phyloP scores from a whole-genome alignment of 2,888 invertebrate species.

The Erannis defoliaria region DNA sequence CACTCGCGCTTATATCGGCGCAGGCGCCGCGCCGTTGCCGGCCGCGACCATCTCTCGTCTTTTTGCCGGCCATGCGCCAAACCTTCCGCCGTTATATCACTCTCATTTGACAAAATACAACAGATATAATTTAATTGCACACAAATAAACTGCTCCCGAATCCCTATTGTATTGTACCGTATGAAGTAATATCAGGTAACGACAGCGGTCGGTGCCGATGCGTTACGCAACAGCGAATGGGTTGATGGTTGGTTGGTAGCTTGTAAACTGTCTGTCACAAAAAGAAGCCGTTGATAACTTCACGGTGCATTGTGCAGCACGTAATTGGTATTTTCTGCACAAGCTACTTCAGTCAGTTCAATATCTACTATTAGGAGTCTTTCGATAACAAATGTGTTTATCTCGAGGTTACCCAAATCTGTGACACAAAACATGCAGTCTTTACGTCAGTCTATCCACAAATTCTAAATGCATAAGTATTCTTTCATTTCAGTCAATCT shows the following conservation, averaged over 20 bases:
- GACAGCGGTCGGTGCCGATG: constrained; percentile 49
- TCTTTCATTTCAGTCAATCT: too few relatives aligned
- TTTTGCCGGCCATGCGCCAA: constrained; percentile 52
- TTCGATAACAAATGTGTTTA: background rate
- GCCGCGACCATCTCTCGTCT: constrained; percentile 46
- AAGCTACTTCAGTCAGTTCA: constrained; percentile 6
- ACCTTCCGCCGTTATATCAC: constrained; percentile 64
- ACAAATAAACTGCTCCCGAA: constrained; percentile 59
- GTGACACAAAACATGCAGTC: too few relatives aligned
- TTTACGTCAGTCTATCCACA: too few relatives aligned
- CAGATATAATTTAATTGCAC: constrained; percentile 50
- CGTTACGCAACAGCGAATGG: constrained; percentile 55
- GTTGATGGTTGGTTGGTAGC: constrained; percentile 46
- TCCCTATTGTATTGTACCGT: constrained; percentile 33
- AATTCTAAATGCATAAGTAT: too few relatives aligned
- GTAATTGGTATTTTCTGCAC: constrained; percentile 34
- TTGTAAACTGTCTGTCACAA: constrained; percentile 39
- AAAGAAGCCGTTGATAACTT: constrained; percentile 46
- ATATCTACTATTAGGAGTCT: background rate
- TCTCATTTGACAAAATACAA: constrained; percentile 45
- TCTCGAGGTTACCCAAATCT: too few relatives aligned
- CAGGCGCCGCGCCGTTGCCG: constrained; percentile 48
- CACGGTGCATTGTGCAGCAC: constrained; percentile 43
- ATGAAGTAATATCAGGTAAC: constrained; percentile 39
- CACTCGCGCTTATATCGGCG: constrained; percentile 69